Evolutionary conservation across 2,888 invertebrate genomes (phyloP).

Genomic region (Ochropleura plecta): DNA sequence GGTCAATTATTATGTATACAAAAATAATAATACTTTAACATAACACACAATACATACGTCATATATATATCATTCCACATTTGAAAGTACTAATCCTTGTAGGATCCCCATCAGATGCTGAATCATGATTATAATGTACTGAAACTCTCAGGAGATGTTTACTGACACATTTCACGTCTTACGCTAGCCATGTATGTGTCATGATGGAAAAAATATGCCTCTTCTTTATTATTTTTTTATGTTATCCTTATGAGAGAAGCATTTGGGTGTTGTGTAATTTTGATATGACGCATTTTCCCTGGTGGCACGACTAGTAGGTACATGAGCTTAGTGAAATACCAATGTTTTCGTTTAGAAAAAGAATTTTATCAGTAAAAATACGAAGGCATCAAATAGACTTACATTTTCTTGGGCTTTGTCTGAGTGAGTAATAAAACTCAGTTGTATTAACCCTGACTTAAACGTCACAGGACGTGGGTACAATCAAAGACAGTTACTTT

Average conservation of each 20-base stretch:
- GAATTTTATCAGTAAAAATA: background rate
- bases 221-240: slow-evolving; percentile 58
- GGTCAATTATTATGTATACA: too few relatives aligned
- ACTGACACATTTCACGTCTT: slow-evolving; percentile 54
- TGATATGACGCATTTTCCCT: slow-evolving; percentile 38
- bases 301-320: slow-evolving; percentile 15
- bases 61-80: background rate
- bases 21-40: background rate
- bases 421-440: background rate
- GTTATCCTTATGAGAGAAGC: slow-evolving; percentile 49
- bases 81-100: slow-evolving; percentile 35
- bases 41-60: background rate
- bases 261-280: slow-evolving; percentile 54
- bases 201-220: slow-evolving; percentile 54
- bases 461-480: background rate
- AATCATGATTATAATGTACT: slow-evolving; percentile 63
- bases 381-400: background rate
- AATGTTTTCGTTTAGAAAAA: slow-evolving; percentile 5
- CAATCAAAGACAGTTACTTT: background rate
- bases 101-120: slow-evolving; percentile 47
- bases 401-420: background rate
- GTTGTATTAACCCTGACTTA: background rate
- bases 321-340: slow-evolving; percentile 8
- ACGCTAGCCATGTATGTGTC: slow-evolving; percentile 25
- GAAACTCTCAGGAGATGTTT: slow-evolving; percentile 54